phyloP scores from a whole-genome alignment of 2,888 invertebrate species.

The Parelbella ahira region DNA sequence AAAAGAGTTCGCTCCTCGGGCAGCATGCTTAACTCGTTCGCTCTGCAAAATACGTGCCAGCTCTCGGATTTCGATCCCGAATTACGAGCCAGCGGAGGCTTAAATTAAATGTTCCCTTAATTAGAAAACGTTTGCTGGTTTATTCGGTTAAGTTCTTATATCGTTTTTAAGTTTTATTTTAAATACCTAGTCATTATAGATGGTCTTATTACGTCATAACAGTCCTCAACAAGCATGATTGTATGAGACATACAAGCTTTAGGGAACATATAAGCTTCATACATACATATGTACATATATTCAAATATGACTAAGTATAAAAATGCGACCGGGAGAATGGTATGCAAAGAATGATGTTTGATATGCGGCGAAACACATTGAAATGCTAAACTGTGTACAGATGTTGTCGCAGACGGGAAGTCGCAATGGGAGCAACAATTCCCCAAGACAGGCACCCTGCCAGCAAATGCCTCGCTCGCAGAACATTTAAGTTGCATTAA shows the following conservation, averaged over 20 bases:
- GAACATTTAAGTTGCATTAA: conserved; percentile 31
- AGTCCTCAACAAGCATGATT: too few relatives aligned
- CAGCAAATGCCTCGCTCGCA: conserved; percentile 49
- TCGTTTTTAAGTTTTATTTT: too few relatives aligned
- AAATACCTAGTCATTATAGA: too few relatives aligned
- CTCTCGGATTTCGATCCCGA: conserved; percentile 10
- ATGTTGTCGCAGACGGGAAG: conserved; percentile 26
- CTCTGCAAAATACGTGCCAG: conserved; percentile 15
- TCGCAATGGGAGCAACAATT: conserved; percentile 40
- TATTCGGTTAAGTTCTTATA: too few relatives aligned
- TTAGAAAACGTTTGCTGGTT: conserved; percentile 5
- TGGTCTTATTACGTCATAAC: too few relatives aligned
- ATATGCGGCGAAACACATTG: conserved; percentile 7
- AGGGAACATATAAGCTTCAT: too few relatives aligned
- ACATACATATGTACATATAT: too few relatives aligned
- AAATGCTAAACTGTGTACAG: conserved; percentile 23
- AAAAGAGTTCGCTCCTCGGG: conserved; percentile 3
- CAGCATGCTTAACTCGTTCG: conserved; percentile 14
- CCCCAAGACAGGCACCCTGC: conserved; percentile 56
- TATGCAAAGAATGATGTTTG: conserved; percentile 17
- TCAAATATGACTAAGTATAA: too few relatives aligned
- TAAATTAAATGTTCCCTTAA: conserved; percentile 15
- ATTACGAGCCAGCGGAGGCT: conserved; percentile 10
- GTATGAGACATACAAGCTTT: too few relatives aligned
- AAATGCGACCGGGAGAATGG: too few relatives aligned